Percentiles rank a stretch among this genome's conserved stretches.
Conservation (phyloP, 2,113 vertebrate species). For the Cryptomyrus ogoouensis region DNA sequence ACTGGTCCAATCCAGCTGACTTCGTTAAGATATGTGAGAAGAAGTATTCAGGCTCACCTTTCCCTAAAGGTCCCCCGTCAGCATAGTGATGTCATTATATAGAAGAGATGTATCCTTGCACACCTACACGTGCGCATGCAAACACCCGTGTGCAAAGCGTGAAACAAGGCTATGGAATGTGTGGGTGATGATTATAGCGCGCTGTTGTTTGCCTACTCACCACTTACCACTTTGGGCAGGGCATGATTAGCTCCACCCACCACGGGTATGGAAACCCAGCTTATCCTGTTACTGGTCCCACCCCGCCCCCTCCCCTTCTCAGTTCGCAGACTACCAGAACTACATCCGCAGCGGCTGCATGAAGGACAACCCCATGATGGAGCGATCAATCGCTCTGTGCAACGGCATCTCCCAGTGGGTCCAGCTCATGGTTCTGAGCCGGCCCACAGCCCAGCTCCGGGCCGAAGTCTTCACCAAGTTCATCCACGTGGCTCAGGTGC, state of each 20-base stretch:
- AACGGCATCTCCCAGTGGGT: slow-evolving; percentile 96
- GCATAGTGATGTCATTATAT: background rate
- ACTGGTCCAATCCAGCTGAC: background rate
- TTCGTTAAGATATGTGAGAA: background rate
- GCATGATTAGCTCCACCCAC: background rate
- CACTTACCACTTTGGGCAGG: background rate
- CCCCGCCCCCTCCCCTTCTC: background rate
- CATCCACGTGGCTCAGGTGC: slow-evolving; percentile 87
- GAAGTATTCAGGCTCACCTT: background rate
- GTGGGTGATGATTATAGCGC: background rate
- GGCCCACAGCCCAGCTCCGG: slow-evolving; percentile 86
- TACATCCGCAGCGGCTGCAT: slow-evolving; percentile 84
- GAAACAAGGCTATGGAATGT: background rate
- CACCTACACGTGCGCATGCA: background rate
- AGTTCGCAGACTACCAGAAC: slow-evolving; percentile 91
- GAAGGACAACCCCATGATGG: slow-evolving; percentile 91
- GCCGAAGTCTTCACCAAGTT: slow-evolving; percentile 95
- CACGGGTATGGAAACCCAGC: background rate
- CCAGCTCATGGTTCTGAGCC: slow-evolving; percentile 90
- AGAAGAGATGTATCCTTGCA: background rate
- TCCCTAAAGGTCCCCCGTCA: background rate
- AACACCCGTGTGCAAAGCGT: background rate
- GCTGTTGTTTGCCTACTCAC: background rate
- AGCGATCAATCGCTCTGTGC: slow-evolving; percentile 87
- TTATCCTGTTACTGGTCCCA: background rate